Evolutionary conservation across 2,113 vertebrate species (phyloP).

Genomic region (Corythornis vintsioides): DNA sequence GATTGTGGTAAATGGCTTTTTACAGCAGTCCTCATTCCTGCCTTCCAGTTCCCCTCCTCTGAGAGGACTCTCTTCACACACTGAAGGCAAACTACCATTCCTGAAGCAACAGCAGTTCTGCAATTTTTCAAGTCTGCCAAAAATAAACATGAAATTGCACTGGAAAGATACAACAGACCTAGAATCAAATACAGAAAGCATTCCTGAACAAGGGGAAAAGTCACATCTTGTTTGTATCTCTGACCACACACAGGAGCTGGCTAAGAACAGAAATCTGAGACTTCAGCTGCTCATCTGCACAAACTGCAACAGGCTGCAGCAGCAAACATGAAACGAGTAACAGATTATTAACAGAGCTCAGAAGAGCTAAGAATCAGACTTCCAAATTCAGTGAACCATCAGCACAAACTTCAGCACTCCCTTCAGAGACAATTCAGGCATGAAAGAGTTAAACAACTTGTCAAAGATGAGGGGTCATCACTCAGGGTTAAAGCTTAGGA

Average conservation of each 20-base stretch:
- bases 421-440: background rate
- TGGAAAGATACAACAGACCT: background rate
- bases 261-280: background rate
- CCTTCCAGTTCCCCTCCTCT: background rate
- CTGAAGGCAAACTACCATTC: background rate
- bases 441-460: background rate
- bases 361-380: background rate
- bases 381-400: background rate
- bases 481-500: conserved; percentile 5
- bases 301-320: background rate
- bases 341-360: background rate
- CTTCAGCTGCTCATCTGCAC: background rate
- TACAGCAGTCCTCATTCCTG: background rate
- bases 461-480: background rate
- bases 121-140: background rate
- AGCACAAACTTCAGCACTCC: background rate
- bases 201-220: background rate
- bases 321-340: background rate
- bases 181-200: background rate
- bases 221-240: background rate
- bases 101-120: background rate
- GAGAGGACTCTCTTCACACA: background rate
- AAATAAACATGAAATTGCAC: background rate
- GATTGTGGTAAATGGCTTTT: background rate
- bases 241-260: background rate